Evolutionary conservation across 2,113 vertebrate genomes (phyloP).

Genomic region (Harpagus bidentatus): DNA sequence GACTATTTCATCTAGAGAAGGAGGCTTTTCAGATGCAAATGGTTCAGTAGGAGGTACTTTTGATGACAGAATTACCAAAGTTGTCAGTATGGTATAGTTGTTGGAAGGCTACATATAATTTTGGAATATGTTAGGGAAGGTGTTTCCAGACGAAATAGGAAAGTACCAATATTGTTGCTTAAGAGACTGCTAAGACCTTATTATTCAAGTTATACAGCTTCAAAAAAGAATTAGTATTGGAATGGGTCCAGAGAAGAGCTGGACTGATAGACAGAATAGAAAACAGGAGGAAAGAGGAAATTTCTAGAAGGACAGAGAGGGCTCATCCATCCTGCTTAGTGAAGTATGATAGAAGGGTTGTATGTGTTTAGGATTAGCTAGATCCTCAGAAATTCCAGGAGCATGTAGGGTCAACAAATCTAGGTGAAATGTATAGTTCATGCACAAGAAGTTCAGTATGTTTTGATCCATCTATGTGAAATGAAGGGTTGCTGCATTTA

Average conservation of each 20-base stretch:
- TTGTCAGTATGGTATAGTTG: background rate
- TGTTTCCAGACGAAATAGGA: background rate
- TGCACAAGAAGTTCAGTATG: background rate
- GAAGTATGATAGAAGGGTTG: background rate
- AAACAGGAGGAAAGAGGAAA: background rate
- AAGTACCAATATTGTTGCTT: background rate
- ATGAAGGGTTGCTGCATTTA: background rate
- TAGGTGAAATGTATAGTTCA: background rate
- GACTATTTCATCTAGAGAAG: background rate
- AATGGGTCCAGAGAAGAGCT: background rate
- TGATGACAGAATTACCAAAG: background rate
- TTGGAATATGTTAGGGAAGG: background rate
- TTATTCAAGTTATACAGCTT: background rate
- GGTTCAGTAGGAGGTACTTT: background rate
- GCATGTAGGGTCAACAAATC: fast-evolving
- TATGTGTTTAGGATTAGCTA: background rate
- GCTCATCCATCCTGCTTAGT: background rate
- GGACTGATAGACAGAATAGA: background rate
- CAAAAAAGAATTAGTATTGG: background rate
- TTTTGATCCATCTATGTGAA: background rate
- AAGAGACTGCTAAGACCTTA: background rate
- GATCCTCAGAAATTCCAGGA: background rate
- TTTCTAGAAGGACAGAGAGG: background rate
- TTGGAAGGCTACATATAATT: background rate
- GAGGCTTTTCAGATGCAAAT: background rate